Evolutionary conservation across 1,140 invertebrate species (phyloP), one percentile per base, ranked within the genome.

Genomic region (Neotoxoptera formosana): DNA sequence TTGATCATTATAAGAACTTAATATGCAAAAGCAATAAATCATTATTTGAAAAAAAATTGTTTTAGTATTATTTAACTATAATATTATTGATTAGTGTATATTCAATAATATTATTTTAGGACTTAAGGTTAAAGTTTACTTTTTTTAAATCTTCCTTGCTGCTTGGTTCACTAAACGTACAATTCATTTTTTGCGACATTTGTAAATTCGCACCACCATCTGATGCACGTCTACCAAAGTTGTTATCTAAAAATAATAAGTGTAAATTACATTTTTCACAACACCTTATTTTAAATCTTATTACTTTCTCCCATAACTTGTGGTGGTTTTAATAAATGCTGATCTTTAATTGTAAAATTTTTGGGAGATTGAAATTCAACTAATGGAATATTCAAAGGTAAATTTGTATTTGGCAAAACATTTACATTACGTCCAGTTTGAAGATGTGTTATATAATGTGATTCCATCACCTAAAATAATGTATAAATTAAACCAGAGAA

Each of bases 181-280:
- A 95, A 94, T 96, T 96, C 94, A 96, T 95, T 94, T 96, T 96
- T 94, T 96, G 97, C 95, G 97, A 97, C 94, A 97, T 97, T 94
- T 98, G 97, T 67, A 99, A 96, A 96, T 99, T 99, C 83, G 98
- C 98, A 91, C 99, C 98, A 94, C 99, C 99, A 96, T 99, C 99
- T 14, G 98, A 99, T 89, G 99, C 99, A 94, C 99, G 96, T 92
- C 99, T 96, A 83, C 98, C 98, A 96, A 99, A 98, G 88, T 97
- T 97, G 94, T 97, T 97, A 94, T 96, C 97, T 90, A 67, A 88
- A 51, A 95, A 94, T 53, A 87, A 87, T 36, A 56, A 45, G 14
- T 86, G 11, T 0, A 45, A 93, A 86, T 53, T 86, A 30, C 1
- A 84, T 93, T 48, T n/a, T 34, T 83, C 30, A 30, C 21, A 51